Conservation (phyloP, 2,888 invertebrate genomes). For the Hirtodrosophila alboralis region DNA sequence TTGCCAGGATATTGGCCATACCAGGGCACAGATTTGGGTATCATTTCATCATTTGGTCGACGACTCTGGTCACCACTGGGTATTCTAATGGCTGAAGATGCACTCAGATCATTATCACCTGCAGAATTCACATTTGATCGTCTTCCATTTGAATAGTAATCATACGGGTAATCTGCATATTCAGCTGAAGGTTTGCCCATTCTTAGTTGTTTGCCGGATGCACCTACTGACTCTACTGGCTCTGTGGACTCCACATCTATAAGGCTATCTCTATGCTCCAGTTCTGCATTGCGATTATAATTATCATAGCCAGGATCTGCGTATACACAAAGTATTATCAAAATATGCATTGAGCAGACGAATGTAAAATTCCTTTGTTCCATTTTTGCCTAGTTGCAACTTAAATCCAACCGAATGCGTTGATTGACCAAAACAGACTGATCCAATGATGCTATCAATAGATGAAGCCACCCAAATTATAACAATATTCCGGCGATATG, state of each 20-base stretch:
- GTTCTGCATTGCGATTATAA: conserved; percentile 20
- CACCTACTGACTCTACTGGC: conserved; percentile 47
- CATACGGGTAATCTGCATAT: conserved; percentile 85
- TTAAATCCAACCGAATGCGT: conserved; percentile 37
- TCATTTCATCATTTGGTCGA: conserved; percentile 28
- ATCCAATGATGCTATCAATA: conserved; percentile 27
- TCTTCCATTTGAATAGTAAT: conserved; percentile 78
- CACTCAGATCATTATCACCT: conserved; percentile 45
- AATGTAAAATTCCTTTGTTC: conserved; percentile 6
- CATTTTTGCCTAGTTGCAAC: conserved; percentile 21
- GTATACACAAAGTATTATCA: conserved; percentile 3
- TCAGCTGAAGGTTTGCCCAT: conserved; percentile 55
- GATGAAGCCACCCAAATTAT: conserved; percentile 22
- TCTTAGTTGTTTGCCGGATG: conserved; percentile 53
- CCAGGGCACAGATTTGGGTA: conserved; percentile 61
- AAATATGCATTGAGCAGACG: conserved; percentile 18
- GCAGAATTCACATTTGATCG: conserved; percentile 83
- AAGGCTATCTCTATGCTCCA: conserved; percentile 54
- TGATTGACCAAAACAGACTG: conserved; percentile 41
- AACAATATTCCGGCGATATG: conserved; percentile 72
- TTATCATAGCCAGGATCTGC: conserved; percentile 45
- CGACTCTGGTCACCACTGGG: conserved; percentile 25
- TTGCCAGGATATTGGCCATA: conserved; percentile 54
- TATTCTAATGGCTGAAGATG: conserved; percentile 36
- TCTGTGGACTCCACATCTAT: conserved; percentile 55